phyloP scores from a whole-genome alignment of 2,888 invertebrate species.

The Pyralis farinalis region DNA sequence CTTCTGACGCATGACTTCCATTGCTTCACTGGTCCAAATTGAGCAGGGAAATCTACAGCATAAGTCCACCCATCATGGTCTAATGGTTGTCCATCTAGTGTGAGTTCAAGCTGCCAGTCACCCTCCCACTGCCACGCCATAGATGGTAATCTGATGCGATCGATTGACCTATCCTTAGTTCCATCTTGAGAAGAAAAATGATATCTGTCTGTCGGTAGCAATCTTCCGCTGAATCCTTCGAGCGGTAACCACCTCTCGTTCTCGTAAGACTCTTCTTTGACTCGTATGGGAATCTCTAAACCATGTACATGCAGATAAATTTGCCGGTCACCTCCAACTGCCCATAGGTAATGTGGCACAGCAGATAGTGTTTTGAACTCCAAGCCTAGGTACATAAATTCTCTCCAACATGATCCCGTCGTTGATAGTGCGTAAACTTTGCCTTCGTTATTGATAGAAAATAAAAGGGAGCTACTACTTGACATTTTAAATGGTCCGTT shows the following conservation, averaged over 20 bases:
- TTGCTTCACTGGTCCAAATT: slow-evolving; percentile 88
- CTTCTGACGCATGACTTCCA: slow-evolving; percentile 96
- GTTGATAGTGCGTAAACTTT: slow-evolving; percentile 92
- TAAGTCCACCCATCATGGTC: slow-evolving; percentile 97
- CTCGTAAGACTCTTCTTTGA: slow-evolving; percentile 94
- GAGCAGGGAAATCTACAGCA: slow-evolving; percentile 94
- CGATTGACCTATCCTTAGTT: slow-evolving; percentile 87
- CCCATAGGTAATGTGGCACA: slow-evolving; percentile 93
- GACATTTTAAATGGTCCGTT: slow-evolving; percentile 42
- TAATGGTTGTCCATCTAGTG: slow-evolving; percentile 91
- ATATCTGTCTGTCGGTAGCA: slow-evolving; percentile 93
- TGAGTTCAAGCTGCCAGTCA: slow-evolving; percentile 93
- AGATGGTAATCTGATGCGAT: slow-evolving; percentile 92
- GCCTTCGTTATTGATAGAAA: slow-evolving; percentile 93
- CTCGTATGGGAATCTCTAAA: slow-evolving; percentile 93
- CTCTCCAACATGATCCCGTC: slow-evolving; percentile 90
- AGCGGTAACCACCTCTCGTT: slow-evolving; percentile 97
- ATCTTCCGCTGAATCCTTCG: slow-evolving; percentile 90
- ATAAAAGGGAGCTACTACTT: slow-evolving; percentile 88
- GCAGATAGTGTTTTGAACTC: slow-evolving; percentile 95
- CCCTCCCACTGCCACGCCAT: slow-evolving; percentile 99
- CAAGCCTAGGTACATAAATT: slow-evolving; percentile 91
- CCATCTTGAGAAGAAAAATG: slow-evolving; percentile 94
- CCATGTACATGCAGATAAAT: slow-evolving; percentile 95
- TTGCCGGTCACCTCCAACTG: slow-evolving; percentile 95